These are phyloP conservation scores for Ceratina australensis DNA, from an alignment of 1,140 invertebrate genomes.

Conservation along the genomic window DNA sequence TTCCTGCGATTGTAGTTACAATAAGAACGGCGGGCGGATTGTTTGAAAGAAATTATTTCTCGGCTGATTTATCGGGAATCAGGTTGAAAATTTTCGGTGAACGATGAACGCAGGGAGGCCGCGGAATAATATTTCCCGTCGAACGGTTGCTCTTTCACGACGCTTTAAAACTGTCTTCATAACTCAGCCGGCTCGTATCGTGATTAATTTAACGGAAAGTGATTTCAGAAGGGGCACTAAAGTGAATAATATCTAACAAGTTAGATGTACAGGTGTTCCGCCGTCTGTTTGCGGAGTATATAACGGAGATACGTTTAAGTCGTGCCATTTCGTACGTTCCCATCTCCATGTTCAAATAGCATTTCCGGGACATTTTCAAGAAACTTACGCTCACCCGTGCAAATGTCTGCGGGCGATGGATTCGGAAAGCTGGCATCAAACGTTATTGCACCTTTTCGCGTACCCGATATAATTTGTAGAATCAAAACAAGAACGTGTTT, in stretches of 20 bases:
- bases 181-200: background rate
- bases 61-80: too few species aligned
- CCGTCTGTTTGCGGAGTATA: constrained; percentile 58
- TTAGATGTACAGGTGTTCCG: constrained; percentile 34
- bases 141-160: background rate
- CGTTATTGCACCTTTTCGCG: background rate
- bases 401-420: constrained; percentile 8
- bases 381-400: constrained; percentile 36
- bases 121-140: background rate
- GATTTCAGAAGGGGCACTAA: constrained; percentile 58
- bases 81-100: background rate
- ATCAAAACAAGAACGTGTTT: too few species aligned
- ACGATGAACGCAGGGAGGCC: background rate
- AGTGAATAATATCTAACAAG: constrained; percentile 70
- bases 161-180: background rate
- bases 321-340: constrained; percentile 62
- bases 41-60: too few species aligned
- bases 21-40: too few species aligned
- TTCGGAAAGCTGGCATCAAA: background rate
- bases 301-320: constrained; percentile 63
- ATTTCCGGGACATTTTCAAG: constrained; percentile 57
- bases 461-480: background rate
- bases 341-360: constrained; percentile 69
- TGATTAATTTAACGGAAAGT: constrained; percentile 37
- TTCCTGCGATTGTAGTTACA: background rate